phyloP scores from a whole-genome alignment of 2,888 invertebrate species.

The Malacosoma neustria region DNA sequence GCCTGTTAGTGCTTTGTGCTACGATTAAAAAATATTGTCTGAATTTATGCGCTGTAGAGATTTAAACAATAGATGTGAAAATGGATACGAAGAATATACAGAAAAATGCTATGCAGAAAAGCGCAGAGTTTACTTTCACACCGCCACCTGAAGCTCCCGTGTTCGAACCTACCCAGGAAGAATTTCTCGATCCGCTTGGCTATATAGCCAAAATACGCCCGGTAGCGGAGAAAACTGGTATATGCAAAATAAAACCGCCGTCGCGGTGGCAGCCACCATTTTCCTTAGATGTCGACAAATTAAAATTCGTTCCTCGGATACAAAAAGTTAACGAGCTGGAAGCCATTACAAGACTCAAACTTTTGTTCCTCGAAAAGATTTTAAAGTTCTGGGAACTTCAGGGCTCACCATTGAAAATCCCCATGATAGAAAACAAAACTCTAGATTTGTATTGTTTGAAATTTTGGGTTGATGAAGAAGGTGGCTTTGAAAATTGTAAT shows the following conservation, averaged over 20 bases:
- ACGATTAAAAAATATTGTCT: conserved; percentile 5
- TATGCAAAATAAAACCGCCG: conserved; percentile 86
- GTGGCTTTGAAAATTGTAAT: conserved; percentile 75
- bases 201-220: conserved; percentile 84
- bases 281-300: conserved; percentile 81
- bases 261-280: conserved; percentile 86
- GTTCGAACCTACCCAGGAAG: conserved; percentile 81
- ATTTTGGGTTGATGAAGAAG: conserved; percentile 74
- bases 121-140: conserved; percentile 67
- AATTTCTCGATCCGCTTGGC: conserved; percentile 82
- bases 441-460: conserved; percentile 81
- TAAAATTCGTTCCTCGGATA: conserved; percentile 70
- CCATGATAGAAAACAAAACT: conserved; percentile 81
- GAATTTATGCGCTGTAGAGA: neutral
- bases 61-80: conserved; percentile 9
- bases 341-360: conserved; percentile 82
- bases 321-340: conserved; percentile 73
- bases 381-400: conserved; percentile 85
- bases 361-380: conserved; percentile 83
- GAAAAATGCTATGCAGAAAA: conserved; percentile 70
- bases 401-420: conserved; percentile 77
- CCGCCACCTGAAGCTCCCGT: conserved; percentile 80
- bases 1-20: conserved; percentile 14
- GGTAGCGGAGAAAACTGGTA: conserved; percentile 81
- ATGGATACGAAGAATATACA: conserved; percentile 69